phyloP scores from a whole-genome alignment of 2,113 vertebrate species.

The Gymnocephalus cernua region DNA sequence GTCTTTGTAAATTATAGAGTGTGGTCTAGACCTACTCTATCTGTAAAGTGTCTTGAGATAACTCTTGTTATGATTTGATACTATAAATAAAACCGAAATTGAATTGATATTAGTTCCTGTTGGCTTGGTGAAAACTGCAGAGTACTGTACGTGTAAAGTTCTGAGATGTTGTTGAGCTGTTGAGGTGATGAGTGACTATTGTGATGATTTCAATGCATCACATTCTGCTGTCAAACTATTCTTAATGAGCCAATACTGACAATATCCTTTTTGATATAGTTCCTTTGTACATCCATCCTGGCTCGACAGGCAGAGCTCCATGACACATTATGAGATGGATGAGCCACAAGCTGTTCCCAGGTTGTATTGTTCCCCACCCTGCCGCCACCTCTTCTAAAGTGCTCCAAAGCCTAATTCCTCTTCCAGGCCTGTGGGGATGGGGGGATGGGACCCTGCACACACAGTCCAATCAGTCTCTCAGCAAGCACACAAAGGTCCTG shows the following conservation, averaged over 20 bases:
- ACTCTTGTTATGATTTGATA: too few relatives aligned
- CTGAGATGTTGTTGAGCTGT: background rate
- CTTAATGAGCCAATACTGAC: slow-evolving; percentile 50
- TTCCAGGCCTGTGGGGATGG: slow-evolving; percentile 59
- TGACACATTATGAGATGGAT: slow-evolving; percentile 73
- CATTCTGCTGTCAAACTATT: slow-evolving; percentile 37
- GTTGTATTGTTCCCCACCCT: slow-evolving; percentile 75
- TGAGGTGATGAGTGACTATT: background rate
- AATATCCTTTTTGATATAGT: slow-evolving; percentile 53
- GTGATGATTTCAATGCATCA: background rate
- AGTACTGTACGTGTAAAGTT: background rate
- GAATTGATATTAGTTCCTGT: background rate
- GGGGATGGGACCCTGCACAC: slow-evolving; percentile 64
- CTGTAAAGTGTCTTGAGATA: too few relatives aligned
- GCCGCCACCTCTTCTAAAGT: slow-evolving; percentile 73
- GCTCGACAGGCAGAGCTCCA: slow-evolving; percentile 49
- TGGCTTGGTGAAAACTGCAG: background rate
- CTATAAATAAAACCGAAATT: too few relatives aligned
- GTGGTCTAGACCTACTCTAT: too few relatives aligned
- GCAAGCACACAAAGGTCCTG: slow-evolving; percentile 77
- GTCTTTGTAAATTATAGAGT: too few relatives aligned
- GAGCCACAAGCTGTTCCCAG: slow-evolving; percentile 73
- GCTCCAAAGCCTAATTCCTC: slow-evolving; percentile 74
- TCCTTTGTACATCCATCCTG: slow-evolving; percentile 51
- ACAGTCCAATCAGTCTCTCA: slow-evolving; percentile 79